Evolutionary conservation across 2,113 vertebrate genomes (phyloP).

Genomic region (Raja brachyura): DNA sequence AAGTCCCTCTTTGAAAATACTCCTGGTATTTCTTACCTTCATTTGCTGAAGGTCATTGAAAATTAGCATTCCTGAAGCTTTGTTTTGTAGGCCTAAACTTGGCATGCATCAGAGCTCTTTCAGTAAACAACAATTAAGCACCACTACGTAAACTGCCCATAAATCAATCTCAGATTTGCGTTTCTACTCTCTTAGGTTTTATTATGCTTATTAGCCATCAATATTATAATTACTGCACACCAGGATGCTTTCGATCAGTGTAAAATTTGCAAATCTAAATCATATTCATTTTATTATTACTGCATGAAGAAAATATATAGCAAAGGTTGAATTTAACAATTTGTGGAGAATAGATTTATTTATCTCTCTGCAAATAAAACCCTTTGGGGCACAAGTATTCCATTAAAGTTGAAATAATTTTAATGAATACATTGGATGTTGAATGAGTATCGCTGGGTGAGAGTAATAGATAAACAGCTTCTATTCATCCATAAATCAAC

Average conservation of each 20-base stretch:
- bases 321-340: slow-evolving; percentile 17
- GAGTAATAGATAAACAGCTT: slow-evolving; percentile 18
- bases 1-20: neutral
- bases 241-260: neutral
- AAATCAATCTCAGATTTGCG: slow-evolving; percentile 25
- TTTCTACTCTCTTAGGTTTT: slow-evolving; percentile 1
- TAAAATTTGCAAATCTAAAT: slow-evolving; percentile 5
- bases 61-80: slow-evolving; percentile 30
- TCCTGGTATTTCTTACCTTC: neutral
- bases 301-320: slow-evolving; percentile 11
- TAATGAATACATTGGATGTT: neutral
- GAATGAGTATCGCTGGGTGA: neutral
- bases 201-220: slow-evolving; percentile 29
- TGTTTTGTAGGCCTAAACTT: neutral
- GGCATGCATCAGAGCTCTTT: slow-evolving; percentile 27
- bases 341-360: slow-evolving; percentile 14
- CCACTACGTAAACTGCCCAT: neutral
- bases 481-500: neutral
- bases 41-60: slow-evolving; percentile 25
- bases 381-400: neutral
- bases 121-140: slow-evolving; percentile 28
- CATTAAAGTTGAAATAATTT: slow-evolving; percentile 21
- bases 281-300: slow-evolving; percentile 15
- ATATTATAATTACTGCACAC: slow-evolving; percentile 18
- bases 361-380: neutral